A percentile compares a stretch with the other conserved stretches of the same genome.
phyloP scores from a whole-genome alignment of 2,797 vertebrate genomes.

The Nannoperca obscura region DNA sequence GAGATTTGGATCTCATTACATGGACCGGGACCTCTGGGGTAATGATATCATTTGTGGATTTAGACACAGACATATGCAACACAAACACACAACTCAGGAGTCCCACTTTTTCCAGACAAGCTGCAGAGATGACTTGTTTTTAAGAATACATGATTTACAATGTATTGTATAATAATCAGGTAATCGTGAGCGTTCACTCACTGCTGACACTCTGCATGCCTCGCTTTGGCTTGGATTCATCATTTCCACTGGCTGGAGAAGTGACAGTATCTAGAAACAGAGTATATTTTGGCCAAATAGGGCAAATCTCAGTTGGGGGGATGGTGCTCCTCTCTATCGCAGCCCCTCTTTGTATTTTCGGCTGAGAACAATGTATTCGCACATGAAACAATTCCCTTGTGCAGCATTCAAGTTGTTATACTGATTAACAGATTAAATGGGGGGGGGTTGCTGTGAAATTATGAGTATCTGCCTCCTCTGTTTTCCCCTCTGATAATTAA shows the following conservation, averaged over 20 bases:
- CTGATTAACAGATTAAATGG: slow-evolving; percentile 32
- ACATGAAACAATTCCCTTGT: slow-evolving; percentile 21
- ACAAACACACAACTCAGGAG: not conserved
- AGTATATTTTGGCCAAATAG: slow-evolving; percentile 47
- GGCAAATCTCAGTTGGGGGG: slow-evolving; percentile 40
- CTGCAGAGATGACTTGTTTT: slow-evolving; percentile 11
- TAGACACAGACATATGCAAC: not conserved
- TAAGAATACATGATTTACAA: too few species aligned
- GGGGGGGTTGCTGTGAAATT: slow-evolving; percentile 15
- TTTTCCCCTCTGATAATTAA: slow-evolving; percentile 12
- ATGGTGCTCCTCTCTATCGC: not conserved
- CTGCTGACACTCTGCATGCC: not conserved
- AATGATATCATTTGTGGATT: not conserved
- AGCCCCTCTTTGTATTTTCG: slow-evolving; percentile 27
- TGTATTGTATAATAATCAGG: too few species aligned
- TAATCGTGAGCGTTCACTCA: slow-evolving; percentile 23
- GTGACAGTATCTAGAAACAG: slow-evolving; percentile 19
- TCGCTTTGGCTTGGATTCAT: slow-evolving; percentile 4
- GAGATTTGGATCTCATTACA: not conserved
- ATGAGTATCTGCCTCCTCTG: not conserved
- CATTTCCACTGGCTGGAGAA: not conserved
- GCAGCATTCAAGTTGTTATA: slow-evolving; percentile 23
- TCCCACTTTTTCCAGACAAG: not conserved
- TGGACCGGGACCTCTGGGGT: not conserved
- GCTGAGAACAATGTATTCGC: slow-evolving; percentile 30